Percentiles rank a stretch among this genome's conserved stretches.
Conservation (phyloP, 2,888 invertebrate genomes). For the Brachyptera putata region DNA sequence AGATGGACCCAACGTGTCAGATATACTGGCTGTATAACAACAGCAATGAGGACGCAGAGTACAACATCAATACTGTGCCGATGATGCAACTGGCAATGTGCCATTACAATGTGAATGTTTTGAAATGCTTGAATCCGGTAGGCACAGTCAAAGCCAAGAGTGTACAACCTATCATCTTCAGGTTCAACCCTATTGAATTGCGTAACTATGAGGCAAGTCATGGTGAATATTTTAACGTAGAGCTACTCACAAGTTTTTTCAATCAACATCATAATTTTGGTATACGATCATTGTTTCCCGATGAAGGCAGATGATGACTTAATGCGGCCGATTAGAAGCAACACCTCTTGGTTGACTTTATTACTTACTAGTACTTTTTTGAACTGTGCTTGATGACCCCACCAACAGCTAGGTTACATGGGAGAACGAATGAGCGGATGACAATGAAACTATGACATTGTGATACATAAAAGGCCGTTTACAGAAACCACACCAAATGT, state of each 20-base stretch:
- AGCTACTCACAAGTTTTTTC: not conserved
- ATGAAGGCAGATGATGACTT: not conserved
- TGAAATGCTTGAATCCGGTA: constrained; percentile 42
- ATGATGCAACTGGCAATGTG: constrained; percentile 38
- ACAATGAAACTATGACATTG: not conserved
- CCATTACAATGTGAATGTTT: constrained; percentile 39
- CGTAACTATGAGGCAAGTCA: constrained; percentile 40
- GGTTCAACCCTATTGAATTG: constrained; percentile 44
- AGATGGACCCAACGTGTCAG: constrained; percentile 40
- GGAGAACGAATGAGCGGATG: too few species aligned
- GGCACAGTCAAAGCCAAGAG: constrained; percentile 39
- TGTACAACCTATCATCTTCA: constrained; percentile 42
- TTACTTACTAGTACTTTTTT: too few species aligned
- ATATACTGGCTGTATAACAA: constrained; percentile 46
- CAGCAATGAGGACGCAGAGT: constrained; percentile 38
- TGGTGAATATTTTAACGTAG: not conserved
- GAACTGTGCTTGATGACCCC: too few species aligned
- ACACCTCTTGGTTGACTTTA: not conserved
- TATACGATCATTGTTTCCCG: not conserved
- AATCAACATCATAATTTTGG: not conserved
- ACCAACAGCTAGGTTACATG: too few species aligned
- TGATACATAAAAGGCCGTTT: too few species aligned
- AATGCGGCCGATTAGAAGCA: too few species aligned
- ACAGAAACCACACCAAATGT: too few species aligned
- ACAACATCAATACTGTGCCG: constrained; percentile 37